A percentile compares a stretch with the other conserved stretches of the same genome.
Conservation (phyloP, 1,140 invertebrate genomes). For the Akabosia matsudoensis region DNA sequence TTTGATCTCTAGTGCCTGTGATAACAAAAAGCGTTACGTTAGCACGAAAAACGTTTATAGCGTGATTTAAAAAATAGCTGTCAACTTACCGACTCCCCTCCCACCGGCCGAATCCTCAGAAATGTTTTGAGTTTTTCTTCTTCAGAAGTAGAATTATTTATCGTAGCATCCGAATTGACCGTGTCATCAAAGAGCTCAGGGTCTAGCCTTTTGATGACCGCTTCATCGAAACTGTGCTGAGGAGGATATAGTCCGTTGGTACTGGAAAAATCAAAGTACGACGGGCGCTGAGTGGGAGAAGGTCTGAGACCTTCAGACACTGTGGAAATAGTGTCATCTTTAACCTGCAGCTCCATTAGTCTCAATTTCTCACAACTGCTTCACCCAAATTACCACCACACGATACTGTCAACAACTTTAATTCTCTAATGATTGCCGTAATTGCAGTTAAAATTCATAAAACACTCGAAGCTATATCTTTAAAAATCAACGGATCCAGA, state of each 20-base stretch:
- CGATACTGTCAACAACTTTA: too few relatives aligned
- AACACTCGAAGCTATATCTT: too few relatives aligned
- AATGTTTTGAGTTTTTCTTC: conserved; percentile 34
- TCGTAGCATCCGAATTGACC: not conserved
- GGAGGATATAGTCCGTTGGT: not conserved
- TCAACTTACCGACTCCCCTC: too few relatives aligned
- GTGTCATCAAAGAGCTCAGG: conserved; percentile 5
- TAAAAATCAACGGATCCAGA: too few relatives aligned
- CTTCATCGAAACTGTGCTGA: not conserved
- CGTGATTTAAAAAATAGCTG: not conserved
- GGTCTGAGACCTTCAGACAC: not conserved
- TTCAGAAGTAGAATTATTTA: not conserved
- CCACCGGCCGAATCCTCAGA: conserved; percentile 32
- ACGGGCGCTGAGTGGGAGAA: conserved; percentile 4
- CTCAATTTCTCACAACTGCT: too few relatives aligned
- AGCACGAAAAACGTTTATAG: too few relatives aligned
- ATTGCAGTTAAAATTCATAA: too few relatives aligned
- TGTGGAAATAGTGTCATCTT: too few relatives aligned
- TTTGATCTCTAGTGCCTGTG: conserved; percentile 20
- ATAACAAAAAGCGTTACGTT: not conserved
- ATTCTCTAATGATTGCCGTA: too few relatives aligned
- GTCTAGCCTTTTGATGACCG: not conserved
- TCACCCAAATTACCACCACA: too few relatives aligned
- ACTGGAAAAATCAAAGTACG: conserved; percentile 12
- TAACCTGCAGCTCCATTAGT: too few relatives aligned